Conservation (phyloP, 2,888 invertebrate genomes). For the Hermaeophaga mercurialis region DNA sequence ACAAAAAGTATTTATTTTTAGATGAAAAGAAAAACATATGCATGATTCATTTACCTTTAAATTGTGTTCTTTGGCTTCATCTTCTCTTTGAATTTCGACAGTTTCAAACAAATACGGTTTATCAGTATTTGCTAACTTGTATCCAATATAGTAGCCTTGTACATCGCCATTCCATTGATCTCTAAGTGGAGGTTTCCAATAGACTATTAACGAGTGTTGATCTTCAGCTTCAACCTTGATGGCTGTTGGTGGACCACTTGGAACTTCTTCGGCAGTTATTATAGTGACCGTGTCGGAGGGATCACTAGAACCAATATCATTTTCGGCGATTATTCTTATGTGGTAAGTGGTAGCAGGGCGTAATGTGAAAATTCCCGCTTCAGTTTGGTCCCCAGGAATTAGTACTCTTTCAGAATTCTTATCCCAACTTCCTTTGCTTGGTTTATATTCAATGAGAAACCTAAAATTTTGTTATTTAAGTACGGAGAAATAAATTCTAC, state of each 20-base stretch:
- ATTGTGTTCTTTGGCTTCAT: conserved; percentile 89
- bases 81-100: conserved; percentile 89
- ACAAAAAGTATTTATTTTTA: too few species aligned
- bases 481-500: not conserved
- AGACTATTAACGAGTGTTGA: conserved; percentile 84
- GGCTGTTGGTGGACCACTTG: conserved; percentile 79
- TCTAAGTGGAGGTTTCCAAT: conserved; percentile 88
- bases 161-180: conserved; percentile 94
- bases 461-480: conserved; percentile 36
- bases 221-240: conserved; percentile 86
- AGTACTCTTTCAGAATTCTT: conserved; percentile 85
- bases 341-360: conserved; percentile 93
- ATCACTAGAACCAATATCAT: conserved; percentile 90
- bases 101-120: conserved; percentile 90
- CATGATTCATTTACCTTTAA: conserved; percentile 66
- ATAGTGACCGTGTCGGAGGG: conserved; percentile 93
- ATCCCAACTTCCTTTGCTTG: conserved; percentile 81
- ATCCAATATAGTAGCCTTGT: conserved; percentile 88
- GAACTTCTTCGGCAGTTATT: conserved; percentile 89
- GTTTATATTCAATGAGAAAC: conserved; percentile 90
- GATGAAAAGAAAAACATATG: too few species aligned
- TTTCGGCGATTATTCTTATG: conserved; percentile 90
- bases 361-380: conserved; percentile 87
- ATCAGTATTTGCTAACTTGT: conserved; percentile 82
- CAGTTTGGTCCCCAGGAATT: conserved; percentile 87